These are phyloP conservation scores for Pristionchus entomophagus DNA, from an alignment of 2,888 invertebrate species.

Conservation along the genomic window DNA sequence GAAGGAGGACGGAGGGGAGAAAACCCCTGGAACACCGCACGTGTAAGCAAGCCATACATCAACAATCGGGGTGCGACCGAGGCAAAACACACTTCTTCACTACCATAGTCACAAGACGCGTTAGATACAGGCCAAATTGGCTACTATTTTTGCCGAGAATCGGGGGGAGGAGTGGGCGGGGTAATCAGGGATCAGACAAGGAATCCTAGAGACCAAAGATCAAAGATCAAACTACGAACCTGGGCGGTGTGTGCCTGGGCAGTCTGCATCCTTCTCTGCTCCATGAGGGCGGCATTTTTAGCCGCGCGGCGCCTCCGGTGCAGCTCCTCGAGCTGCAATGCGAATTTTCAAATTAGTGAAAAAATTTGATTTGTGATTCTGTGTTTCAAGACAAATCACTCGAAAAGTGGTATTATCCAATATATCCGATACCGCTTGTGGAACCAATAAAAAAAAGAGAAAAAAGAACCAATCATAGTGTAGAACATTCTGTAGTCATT, in stretches of 20 bases:
- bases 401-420: too few relatives aligned
- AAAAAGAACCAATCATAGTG: too few relatives aligned
- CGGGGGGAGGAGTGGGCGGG: neutral
- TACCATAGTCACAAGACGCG: too few relatives aligned
- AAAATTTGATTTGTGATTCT: too few relatives aligned
- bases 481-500: too few relatives aligned
- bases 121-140: neutral
- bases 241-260: conserved; percentile 48
- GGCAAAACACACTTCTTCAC: too few relatives aligned
- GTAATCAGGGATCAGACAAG: neutral
- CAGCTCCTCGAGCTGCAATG: conserved; percentile 89
- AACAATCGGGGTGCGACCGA: too few relatives aligned
- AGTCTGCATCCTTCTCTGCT: conserved; percentile 66
- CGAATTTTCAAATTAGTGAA: neutral
- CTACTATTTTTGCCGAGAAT: neutral
- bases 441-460: too few relatives aligned
- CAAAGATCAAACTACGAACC: conserved; percentile 44
- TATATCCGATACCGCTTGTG: too few relatives aligned
- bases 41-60: too few relatives aligned
- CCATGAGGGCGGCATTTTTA: conserved; percentile 86
- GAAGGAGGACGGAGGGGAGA: neutral
- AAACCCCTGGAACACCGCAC: too few relatives aligned
- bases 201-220: neutral
- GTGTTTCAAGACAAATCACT: too few relatives aligned
- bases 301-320: conserved; percentile 79